Conservation (phyloP, 2,113 vertebrate species). For the Chloropsis cyanopogon region DNA sequence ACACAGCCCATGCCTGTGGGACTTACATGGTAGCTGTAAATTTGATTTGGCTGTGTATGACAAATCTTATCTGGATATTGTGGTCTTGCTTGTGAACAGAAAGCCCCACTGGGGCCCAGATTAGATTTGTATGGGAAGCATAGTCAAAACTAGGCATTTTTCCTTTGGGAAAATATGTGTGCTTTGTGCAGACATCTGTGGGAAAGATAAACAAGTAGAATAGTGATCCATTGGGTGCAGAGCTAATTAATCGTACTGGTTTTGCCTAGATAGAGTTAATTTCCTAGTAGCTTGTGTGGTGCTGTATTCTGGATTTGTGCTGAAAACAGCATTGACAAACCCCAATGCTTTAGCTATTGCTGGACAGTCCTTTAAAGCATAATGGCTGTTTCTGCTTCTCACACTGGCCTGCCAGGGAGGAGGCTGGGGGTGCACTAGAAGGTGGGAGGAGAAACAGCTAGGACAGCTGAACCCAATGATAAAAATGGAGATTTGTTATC, state of each 20-base stretch:
- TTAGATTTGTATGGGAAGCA: neutral
- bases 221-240: neutral
- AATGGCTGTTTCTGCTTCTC: neutral
- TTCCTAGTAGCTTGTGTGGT: neutral
- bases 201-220: neutral
- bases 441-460: neutral
- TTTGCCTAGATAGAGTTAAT: neutral
- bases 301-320: neutral
- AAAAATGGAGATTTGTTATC: neutral
- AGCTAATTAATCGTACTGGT: neutral
- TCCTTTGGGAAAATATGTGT: neutral
- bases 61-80: neutral
- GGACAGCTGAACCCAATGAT: neutral
- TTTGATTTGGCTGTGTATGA: neutral
- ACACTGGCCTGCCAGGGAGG: rapidly evolving
- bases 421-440: neutral
- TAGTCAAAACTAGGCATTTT: neutral
- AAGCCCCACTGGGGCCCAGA: neutral
- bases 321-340: neutral
- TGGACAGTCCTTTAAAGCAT: neutral
- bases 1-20: neutral
- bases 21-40: neutral
- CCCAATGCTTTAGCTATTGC: neutral
- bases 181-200: neutral
- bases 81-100: neutral